Evolutionary conservation across 1,140 invertebrate genomes (phyloP), one percentile per base, ranked within the genome.

Genomic region (Nomia melanderi): DNA sequence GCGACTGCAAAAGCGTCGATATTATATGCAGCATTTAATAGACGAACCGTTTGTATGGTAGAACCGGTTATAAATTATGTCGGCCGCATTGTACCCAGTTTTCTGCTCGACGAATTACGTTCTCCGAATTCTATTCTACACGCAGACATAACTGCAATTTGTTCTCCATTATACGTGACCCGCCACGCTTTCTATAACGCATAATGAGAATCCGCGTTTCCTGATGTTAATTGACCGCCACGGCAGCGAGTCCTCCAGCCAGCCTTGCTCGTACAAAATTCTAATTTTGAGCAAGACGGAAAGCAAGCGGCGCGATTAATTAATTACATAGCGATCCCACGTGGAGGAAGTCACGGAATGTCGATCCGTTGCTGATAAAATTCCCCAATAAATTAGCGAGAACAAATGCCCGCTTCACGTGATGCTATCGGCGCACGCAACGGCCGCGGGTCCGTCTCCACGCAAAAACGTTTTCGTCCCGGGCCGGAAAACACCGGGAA

Each of bases 171-270:
- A 75, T 23, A 27, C 23, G 12, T 2, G 25, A 29, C 11, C 17
- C 47, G 60, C 33, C 31, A 31, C 62, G 72, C 72, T 75, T 75
- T 75, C 72, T 75, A 75, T 44, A 31, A 14, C 50, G 8, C 23
- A 20, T 47, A 66, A 47, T 39, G 2, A 20, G n/a, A 11, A 75
- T 57, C 44, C 53, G 4, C 33, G 31, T 29, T 75, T 75, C 72
- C 63, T 47, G 11, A 47, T 75, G 39, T 57, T 66, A 36, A 75
- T 59, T 63, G 29, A 44, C 23, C 31, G 27, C 62, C 33, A 31
- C 31, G 47, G 12, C 25, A 25, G 33, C 7, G 41, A 65, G 20
- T 7, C 41, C 25, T n/a, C 36, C 20, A 4, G 50, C n/a, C n/a
- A n/a, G n/a, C n/a, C n/a, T n/a, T n/a, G n/a, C n/a, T 36, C 25